Evolutionary conservation across 1,140 invertebrate species (phyloP).

Genomic region (Tribolium madens): DNA sequence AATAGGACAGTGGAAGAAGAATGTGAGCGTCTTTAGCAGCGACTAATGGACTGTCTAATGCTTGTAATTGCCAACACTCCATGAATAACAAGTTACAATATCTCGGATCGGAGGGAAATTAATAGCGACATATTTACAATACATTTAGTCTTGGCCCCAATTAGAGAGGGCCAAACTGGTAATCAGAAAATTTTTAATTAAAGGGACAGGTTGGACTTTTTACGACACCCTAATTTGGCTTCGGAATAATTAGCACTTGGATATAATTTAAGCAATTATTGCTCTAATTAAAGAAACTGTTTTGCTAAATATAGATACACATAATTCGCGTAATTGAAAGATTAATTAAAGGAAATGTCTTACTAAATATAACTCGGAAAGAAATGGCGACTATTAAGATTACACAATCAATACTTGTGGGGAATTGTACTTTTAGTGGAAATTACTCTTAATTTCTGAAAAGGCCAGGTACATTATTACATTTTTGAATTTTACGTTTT

Average conservation of each 20-base stretch:
- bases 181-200: conserved; percentile 2
- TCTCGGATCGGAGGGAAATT: conserved; percentile 42
- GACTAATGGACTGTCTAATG: conserved; percentile 48
- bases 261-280: conserved; percentile 42
- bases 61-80: conserved; percentile 45
- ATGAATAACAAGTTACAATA: conserved; percentile 48
- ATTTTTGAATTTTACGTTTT: too few species aligned
- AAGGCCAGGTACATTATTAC: too few species aligned
- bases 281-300: conserved; percentile 42
- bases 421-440: too few species aligned
- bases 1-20: conserved; percentile 39
- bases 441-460: too few species aligned
- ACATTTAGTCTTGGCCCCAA: background rate
- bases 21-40: conserved; percentile 29
- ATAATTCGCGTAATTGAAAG: conserved; percentile 43
- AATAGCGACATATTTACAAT: conserved; percentile 41
- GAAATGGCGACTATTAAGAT: background rate
- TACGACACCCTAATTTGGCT: background rate
- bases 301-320: conserved; percentile 39
- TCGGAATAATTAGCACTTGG: conserved; percentile 14
- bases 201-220: background rate
- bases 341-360: conserved; percentile 42
- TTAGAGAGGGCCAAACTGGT: background rate
- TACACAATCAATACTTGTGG: background rate
- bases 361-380: conserved; percentile 20